Conservation (phyloP, 1,140 invertebrate species). For the Bombyx mori region DNA sequence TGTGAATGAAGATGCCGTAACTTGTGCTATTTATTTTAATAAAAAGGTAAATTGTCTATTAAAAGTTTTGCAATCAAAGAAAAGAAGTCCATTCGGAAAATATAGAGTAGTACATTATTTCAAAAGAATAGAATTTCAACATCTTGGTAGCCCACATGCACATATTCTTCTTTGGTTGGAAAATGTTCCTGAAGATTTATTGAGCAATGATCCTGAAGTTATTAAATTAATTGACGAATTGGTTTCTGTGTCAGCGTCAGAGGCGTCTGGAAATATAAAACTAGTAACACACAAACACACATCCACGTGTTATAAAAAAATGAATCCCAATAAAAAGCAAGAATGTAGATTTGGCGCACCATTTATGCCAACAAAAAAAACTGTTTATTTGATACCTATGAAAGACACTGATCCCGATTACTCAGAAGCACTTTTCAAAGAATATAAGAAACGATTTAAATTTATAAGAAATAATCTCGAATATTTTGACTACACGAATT, state of each 20-base stretch:
- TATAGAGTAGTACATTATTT: constrained; percentile 39
- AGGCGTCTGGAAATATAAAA: constrained; percentile 15
- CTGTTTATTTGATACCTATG: constrained; percentile 12
- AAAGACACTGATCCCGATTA: neutral
- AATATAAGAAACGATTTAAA: constrained; percentile 3
- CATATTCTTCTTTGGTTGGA: constrained; percentile 21
- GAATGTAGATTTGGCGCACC: constrained; percentile 22
- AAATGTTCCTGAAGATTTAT: constrained; percentile 14
- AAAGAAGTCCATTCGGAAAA: constrained; percentile 32
- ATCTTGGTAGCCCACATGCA: constrained; percentile 40
- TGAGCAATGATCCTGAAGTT: constrained; percentile 3
- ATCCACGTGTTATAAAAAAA: constrained; percentile 13
- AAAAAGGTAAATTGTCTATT: constrained; percentile 21
- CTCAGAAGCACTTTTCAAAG: neutral
- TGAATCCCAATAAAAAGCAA: constrained; percentile 5
- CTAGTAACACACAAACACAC: constrained; percentile 10
- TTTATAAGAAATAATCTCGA: constrained; percentile 9
- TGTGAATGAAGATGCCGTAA: constrained; percentile 58
- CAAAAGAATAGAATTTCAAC: constrained; percentile 61
- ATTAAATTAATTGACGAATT: constrained; percentile 11
- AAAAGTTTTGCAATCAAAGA: constrained; percentile 29
- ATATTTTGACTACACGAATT: constrained; percentile 12
- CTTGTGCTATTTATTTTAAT: constrained; percentile 55
- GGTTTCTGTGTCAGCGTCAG: constrained; percentile 13
- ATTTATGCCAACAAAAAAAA: constrained; percentile 19